Base-by-base conservation (phyloP, 2,113 vertebrate genomes). In the Cathartes aura region DNA sequence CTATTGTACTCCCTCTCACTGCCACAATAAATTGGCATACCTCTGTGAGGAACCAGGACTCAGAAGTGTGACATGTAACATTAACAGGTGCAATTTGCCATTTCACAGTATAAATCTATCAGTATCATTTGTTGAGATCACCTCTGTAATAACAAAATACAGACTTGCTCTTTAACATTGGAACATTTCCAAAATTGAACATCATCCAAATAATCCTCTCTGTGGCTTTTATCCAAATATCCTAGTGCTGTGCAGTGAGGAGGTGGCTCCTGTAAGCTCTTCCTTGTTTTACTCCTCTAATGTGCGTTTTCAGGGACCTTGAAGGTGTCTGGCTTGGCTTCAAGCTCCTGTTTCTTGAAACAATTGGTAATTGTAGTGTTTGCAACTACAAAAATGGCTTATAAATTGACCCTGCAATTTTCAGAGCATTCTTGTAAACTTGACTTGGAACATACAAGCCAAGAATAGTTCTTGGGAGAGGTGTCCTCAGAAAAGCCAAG, bases 281-380 rank as follows among this genome's bases (percentile, higher is more conserved):
- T 95, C 38, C n/a, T 68, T 89, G 78, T 71, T 91, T 91, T 87
- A 53, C 43, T 94, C 42, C 42, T 53, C 70, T 91, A 89, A 75
- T 91, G 36, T 76, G 59, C 93, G 48, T 88, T 95, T 96, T 82
- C 88, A 90, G 78, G 23, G 81, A 76, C 38, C 38, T 94, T 72
- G 60, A 64, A 95, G 84, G 73, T 82, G 66, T 66, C 87, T 95
- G 78, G 62, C 73, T 93, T 60, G 79, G 58, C 42, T 93, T 96
- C 87, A 88, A 95, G 89, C 62, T 91, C 53, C 58, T 23, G 38
- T 89, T 94, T 91, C 91, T 91, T 82, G 84, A 95, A 95, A 96
- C 50, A 97, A 91, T 73, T 94, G 58, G 70, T 82, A 97, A 93
- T 94, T 86, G 87, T 72, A 92, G 80, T 82, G 89, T 85, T 96